Percentiles rank a stretch among this genome's conserved stretches.
These are phyloP conservation scores for Scortum barcoo DNA, from an alignment of 2,113 vertebrate genomes.

Conservation along the genomic window DNA sequence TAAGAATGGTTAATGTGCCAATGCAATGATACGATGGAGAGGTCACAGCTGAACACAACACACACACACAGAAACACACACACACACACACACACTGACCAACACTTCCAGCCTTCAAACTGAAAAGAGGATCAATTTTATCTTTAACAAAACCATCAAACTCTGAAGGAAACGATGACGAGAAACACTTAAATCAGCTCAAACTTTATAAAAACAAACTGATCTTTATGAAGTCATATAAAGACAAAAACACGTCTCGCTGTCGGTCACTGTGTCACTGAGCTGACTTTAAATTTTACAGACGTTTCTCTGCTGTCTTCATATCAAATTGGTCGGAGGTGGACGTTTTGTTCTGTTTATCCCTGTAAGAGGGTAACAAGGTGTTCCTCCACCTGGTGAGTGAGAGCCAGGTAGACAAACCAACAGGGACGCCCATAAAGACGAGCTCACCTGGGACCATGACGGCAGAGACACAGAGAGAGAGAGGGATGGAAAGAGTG, in stretches of 20 bases:
- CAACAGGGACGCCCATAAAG: constrained; percentile 47
- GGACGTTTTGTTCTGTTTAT: no score
- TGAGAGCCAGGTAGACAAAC: constrained; percentile 40
- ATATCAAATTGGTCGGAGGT: no score
- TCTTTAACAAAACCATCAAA: no score
- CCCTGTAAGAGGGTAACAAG: background rate
- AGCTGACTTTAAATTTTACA: no score
- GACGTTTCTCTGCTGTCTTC: no score
- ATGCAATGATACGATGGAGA: constrained; percentile 27
- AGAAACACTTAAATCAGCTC: no score
- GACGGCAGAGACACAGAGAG: constrained; percentile 35
- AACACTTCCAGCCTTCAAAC: background rate
- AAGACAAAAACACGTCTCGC: no score
- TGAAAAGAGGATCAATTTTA: no score
- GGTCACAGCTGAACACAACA: constrained; percentile 13
- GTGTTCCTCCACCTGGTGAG: constrained; percentile 3
- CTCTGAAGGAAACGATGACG: no score
- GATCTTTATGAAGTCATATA: background rate
- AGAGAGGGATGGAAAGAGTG: constrained; percentile 41
- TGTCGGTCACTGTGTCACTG: no score
- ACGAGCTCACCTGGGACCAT: constrained; percentile 38
- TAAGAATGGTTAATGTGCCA: constrained; percentile 53
- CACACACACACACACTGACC: background rate
- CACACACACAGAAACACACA: constrained; percentile 21
- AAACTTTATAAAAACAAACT: background rate